Conservation (phyloP, 2,888 invertebrate species). For the Lampropteryx suffumata region DNA sequence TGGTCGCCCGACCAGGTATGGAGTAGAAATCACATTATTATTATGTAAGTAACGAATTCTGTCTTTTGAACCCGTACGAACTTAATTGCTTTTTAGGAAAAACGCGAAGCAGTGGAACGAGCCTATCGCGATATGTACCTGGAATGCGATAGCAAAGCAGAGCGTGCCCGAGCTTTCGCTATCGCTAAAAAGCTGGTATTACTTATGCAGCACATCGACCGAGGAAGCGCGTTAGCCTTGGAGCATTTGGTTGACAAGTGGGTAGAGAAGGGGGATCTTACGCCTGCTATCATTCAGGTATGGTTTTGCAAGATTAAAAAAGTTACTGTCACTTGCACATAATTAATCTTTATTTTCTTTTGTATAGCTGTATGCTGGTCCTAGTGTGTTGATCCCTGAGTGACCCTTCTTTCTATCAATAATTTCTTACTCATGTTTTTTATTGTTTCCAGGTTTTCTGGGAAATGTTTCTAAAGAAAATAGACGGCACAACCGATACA, state of each 20-base stretch:
- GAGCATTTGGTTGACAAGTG: constrained; percentile 69
- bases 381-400: not conserved
- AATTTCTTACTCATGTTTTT: not conserved
- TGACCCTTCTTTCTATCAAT: too few species aligned
- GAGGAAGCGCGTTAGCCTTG: constrained; percentile 70
- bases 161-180: constrained; percentile 71
- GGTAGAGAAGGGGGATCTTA: constrained; percentile 69
- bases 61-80: too few species aligned
- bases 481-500: constrained; percentile 85
- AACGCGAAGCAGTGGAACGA: constrained; percentile 87
- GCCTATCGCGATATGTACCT: constrained; percentile 90
- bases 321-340: too few species aligned
- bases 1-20: constrained; percentile 89
- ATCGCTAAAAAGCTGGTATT: constrained; percentile 58
- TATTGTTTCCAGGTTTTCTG: constrained; percentile 86
- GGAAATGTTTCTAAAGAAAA: constrained; percentile 91
- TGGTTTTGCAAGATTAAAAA: not conserved
- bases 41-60: not conserved
- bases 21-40: not conserved
- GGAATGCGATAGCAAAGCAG: constrained; percentile 72
- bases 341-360: too few species aligned
- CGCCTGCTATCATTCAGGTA: constrained; percentile 74
- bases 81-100: constrained; percentile 78
- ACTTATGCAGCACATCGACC: constrained; percentile 58
- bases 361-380: too few species aligned